These are phyloP conservation scores for Dryococelus australis DNA, from an alignment of 2,888 invertebrate species.

Conservation along the genomic window DNA sequence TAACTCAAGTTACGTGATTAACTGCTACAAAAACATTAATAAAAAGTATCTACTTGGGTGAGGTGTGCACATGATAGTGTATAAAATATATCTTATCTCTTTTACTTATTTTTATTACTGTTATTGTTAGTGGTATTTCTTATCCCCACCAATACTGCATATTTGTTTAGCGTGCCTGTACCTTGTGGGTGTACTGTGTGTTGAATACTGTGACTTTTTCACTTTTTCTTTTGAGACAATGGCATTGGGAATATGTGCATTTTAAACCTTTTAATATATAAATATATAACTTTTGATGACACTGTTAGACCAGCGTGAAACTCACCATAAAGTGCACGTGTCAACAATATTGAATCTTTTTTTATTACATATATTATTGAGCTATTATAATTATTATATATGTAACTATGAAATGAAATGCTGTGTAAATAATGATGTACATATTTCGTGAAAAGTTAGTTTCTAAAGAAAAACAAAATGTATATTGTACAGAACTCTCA, in stretches of 20 bases:
- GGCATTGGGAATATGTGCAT: constrained; percentile 35
- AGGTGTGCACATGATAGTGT: constrained; percentile 27
- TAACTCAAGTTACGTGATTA: neutral
- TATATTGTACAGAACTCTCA: constrained; percentile 47
- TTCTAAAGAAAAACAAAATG: constrained; percentile 45
- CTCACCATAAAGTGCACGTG: constrained; percentile 35
- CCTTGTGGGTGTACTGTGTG: constrained; percentile 2
- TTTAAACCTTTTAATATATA: constrained; percentile 35
- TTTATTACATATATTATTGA: constrained; percentile 40
- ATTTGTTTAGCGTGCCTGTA: constrained; percentile 16
- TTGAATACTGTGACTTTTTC: constrained; percentile 26
- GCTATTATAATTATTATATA: constrained; percentile 44
- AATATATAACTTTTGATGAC: neutral
- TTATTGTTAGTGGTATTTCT: constrained; percentile 9
- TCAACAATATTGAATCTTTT: constrained; percentile 19
- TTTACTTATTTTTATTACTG: neutral
- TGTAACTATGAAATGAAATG: constrained; percentile 45
- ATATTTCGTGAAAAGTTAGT: constrained; percentile 45
- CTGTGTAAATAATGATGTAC: constrained; percentile 46
- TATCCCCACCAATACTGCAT: constrained; percentile 5
- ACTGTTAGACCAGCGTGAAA: constrained; percentile 2
- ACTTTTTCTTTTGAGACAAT: constrained; percentile 27
- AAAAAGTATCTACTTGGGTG: constrained; percentile 18
- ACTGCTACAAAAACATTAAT: constrained; percentile 20
- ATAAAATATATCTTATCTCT: constrained; percentile 6